Percentiles rank a stretch among this genome's conserved stretches.
phyloP scores from a whole-genome alignment of 2,797 vertebrate species.

The Brachymystax lenok region DNA sequence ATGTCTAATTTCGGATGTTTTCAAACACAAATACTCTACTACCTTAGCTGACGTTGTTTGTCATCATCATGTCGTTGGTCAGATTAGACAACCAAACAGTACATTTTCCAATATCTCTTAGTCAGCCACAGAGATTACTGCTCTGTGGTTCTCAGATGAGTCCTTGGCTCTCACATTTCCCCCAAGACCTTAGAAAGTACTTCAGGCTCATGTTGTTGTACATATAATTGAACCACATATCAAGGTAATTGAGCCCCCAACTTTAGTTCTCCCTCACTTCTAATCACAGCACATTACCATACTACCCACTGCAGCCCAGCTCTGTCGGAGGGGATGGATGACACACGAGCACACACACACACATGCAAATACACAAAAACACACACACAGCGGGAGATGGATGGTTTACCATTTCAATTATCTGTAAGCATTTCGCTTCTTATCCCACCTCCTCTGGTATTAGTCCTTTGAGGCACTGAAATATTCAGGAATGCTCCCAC shows the following conservation, averaged over 20 bases:
- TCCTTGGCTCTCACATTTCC: no score
- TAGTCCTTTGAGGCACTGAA: conserved; percentile 34
- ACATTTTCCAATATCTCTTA: conserved; percentile 11
- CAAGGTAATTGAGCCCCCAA: conserved; percentile 56
- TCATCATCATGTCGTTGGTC: no score
- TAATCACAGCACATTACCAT: conserved; percentile 25
- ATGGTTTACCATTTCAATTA: conserved; percentile 62
- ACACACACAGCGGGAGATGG: conserved; percentile 3
- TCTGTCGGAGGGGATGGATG: conserved; percentile 12
- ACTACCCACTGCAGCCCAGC: conserved; percentile 3
- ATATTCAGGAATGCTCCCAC: conserved; percentile 22
- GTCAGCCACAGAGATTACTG: conserved; percentile 38
- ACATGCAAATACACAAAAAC: no score
- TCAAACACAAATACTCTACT: no score
- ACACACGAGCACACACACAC: conserved; percentile 19
- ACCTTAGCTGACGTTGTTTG: no score
- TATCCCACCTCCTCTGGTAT: conserved; percentile 49
- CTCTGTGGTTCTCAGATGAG: conserved; percentile 36
- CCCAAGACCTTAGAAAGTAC: conserved; percentile 13
- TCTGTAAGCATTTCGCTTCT: conserved; percentile 55
- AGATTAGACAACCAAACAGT: no score
- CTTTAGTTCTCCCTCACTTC: conserved; percentile 21
- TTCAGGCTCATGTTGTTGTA: conserved; percentile 49
- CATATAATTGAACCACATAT: conserved; percentile 65
- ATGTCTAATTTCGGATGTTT: no score